phyloP scores from a whole-genome alignment of 2,888 invertebrate species.

The Caenorhabditis sp. region DNA sequence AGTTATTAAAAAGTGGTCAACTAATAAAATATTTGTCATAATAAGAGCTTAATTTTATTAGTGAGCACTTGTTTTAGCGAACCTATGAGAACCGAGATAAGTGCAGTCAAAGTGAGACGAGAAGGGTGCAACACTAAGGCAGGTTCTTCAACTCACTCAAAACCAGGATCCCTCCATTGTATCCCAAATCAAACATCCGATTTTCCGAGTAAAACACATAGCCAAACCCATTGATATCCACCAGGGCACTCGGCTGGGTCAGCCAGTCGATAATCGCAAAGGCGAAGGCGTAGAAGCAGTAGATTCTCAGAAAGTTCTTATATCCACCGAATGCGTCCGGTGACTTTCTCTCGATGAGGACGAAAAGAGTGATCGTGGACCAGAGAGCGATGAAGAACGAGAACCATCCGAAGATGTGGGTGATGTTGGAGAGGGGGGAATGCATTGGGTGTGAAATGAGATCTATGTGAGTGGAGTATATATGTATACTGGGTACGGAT shows the following conservation, averaged over 20 bases:
- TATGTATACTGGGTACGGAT: neutral
- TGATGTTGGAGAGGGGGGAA: conserved; percentile 1
- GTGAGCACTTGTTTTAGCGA: too few species aligned
- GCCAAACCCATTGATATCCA: conserved; percentile 10
- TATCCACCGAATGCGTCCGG: conserved; percentile 34
- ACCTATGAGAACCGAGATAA: too few species aligned
- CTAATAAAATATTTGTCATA: too few species aligned
- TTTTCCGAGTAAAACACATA: neutral
- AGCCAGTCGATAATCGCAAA: conserved; percentile 38
- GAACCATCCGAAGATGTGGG: conserved; percentile 46
- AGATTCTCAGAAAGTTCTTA: conserved; percentile 44
- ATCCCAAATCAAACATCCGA: neutral
- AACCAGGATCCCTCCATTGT: neutral
- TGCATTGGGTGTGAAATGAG: neutral
- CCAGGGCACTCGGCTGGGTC: neutral
- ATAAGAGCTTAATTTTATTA: too few species aligned
- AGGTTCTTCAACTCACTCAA: neutral
- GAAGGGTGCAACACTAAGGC: too few species aligned
- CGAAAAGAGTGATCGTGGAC: conserved; percentile 23
- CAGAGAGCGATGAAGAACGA: conserved; percentile 34
- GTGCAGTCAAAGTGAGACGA: too few species aligned
- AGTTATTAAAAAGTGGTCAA: too few species aligned
- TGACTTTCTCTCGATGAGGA: conserved; percentile 32
- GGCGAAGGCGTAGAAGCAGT: conserved; percentile 33
- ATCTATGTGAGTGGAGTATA: neutral